These are phyloP conservation scores for Micoletzkya japonica DNA, from an alignment of 2,888 invertebrate species.

Conservation along the genomic window DNA sequence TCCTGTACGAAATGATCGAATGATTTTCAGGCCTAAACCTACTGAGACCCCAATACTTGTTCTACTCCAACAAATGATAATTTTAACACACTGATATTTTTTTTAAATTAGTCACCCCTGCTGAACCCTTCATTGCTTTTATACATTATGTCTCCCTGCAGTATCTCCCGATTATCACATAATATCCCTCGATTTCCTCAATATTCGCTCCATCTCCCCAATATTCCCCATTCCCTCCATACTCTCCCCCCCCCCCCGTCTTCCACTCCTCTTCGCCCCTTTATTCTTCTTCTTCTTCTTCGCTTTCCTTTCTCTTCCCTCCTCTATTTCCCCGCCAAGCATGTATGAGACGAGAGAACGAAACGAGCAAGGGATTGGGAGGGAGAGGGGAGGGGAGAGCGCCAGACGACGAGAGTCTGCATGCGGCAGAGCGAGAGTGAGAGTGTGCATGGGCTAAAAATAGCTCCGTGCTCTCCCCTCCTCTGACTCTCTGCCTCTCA, in stretches of 20 bases:
- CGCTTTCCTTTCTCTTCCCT: not conserved
- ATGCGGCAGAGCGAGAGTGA: not conserved
- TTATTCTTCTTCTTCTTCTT: not conserved
- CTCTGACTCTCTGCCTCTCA: not conserved
- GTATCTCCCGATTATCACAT: too few relatives aligned
- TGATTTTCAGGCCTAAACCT: too few relatives aligned
- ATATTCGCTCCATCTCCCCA: too few relatives aligned
- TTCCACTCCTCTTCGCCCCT: constrained; percentile 2
- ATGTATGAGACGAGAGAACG: not conserved
- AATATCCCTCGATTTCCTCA: too few relatives aligned
- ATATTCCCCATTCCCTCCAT: constrained; percentile 4
- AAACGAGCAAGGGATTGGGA: not conserved
- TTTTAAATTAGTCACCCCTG: too few relatives aligned
- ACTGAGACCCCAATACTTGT: too few relatives aligned
- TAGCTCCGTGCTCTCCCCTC: not conserved
- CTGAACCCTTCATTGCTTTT: too few relatives aligned
- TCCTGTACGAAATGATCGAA: too few relatives aligned
- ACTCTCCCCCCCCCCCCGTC: not conserved
- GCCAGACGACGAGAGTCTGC: not conserved
- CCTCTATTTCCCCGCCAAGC: not conserved
- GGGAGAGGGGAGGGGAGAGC: constrained; percentile 10
- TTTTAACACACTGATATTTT: too few relatives aligned
- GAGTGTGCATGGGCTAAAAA: not conserved
- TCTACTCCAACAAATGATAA: too few relatives aligned
- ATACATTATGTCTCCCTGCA: too few relatives aligned